A percentile compares a stretch with the other conserved stretches of the same genome.
phyloP scores from a whole-genome alignment of 2,888 invertebrate species.

The Laothoe populi region DNA sequence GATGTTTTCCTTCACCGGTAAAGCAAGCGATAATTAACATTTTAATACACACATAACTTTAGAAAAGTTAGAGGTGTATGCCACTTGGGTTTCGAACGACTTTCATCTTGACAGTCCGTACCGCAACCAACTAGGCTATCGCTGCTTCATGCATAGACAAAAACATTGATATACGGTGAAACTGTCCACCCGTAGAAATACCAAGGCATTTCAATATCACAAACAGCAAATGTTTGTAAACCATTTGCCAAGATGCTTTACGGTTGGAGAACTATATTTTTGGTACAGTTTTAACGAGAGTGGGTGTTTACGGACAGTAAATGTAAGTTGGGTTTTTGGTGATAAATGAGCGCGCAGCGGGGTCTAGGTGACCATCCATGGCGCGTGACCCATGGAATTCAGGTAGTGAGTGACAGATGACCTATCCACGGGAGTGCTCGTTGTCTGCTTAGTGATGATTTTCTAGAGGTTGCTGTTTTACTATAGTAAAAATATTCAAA shows the following conservation, averaged over 20 bases:
- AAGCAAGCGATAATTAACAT: no score
- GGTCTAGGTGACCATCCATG: conserved; percentile 64
- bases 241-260: not conserved
- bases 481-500: no score
- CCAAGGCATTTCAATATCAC: conserved; percentile 24
- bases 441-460: conserved; percentile 45
- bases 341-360: conserved; percentile 74
- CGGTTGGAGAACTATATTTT: not conserved
- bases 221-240: conserved; percentile 24
- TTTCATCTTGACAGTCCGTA: no score
- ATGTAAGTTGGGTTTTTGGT: conserved; percentile 49
- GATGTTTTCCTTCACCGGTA: no score
- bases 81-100: no score
- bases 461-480: conserved; percentile 38
- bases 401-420: conserved; percentile 67
- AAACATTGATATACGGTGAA: not conserved
- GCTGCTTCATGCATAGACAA: conserved; percentile 8
- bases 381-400: conserved; percentile 67
- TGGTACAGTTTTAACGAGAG: not conserved
- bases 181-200: not conserved
- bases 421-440: conserved; percentile 54
- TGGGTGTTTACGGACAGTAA: not conserved
- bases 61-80: no score
- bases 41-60: no score
- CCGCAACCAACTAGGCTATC: not conserved